phyloP scores from a whole-genome alignment of 2,888 invertebrate genomes.

The Dioctria rufipes region DNA sequence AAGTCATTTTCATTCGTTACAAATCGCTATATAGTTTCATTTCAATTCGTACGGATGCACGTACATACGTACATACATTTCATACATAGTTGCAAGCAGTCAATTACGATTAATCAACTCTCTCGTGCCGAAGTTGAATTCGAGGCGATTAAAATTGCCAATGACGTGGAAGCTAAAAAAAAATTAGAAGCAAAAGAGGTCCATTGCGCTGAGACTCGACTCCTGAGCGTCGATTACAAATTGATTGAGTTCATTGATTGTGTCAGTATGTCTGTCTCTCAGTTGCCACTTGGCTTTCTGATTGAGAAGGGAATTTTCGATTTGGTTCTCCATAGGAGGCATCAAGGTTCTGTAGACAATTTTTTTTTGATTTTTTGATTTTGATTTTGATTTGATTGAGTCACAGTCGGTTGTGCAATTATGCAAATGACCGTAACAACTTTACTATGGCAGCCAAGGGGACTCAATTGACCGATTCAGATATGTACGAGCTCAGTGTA shows the following conservation, averaged over 20 bases:
- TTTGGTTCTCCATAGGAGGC: constrained; percentile 5
- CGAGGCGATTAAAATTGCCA: constrained; percentile 11
- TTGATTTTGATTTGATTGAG: not conserved
- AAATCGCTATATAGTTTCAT: not conserved
- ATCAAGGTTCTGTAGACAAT: constrained; percentile 23
- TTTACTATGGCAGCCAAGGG: not conserved
- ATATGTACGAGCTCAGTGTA: not conserved
- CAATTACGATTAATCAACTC: constrained; percentile 36
- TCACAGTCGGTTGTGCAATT: constrained; percentile 43
- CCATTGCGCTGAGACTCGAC: not conserved
- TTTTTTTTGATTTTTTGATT: not conserved
- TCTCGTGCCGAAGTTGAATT: constrained; percentile 4
- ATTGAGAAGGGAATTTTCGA: constrained; percentile 10
- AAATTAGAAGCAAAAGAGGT: not conserved
- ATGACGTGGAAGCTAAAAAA: not conserved
- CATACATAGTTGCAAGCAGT: not conserved
- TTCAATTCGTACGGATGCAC: no score
- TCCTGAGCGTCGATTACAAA: constrained; percentile 15
- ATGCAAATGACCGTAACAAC: constrained; percentile 31
- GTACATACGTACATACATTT: no score
- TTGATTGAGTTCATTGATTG: constrained; percentile 30
- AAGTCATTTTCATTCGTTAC: constrained; percentile 19
- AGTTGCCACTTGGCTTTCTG: constrained; percentile 9
- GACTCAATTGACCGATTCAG: not conserved
- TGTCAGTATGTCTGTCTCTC: constrained; percentile 8